Evolutionary conservation across 2,888 invertebrate genomes (phyloP), one percentile per base, ranked within the genome.

Genomic region (Tetragnatha montana): DNA sequence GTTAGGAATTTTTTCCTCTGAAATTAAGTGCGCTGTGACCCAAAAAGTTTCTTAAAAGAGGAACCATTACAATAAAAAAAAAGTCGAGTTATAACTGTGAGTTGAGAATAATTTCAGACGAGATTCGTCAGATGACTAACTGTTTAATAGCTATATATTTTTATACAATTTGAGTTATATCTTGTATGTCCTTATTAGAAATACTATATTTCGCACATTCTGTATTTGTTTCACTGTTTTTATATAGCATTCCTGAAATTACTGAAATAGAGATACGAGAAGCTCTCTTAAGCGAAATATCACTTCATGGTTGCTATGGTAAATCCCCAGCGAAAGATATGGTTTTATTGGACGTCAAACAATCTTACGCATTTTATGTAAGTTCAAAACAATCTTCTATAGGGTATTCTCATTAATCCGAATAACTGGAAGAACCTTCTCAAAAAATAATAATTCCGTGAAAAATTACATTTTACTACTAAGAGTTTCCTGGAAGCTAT

Each of bases 271-370:
- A 94, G 84, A 94, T 94, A 0, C 92, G 94, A 83, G 93, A 93
- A 70, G 94, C 94, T 0, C 92, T 95, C 19, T 91, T 94, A 69
- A 92, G 93, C 17, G 93, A 93, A 92, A 94, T 94, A 17, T 92
- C 93, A 50, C 93, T 94, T 71, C 93, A 94, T 92, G 94, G 94
- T 92, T 95, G 95, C 92, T 95, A 94, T 93, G 94, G 94, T 12
- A 93, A 93, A 81, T 93, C 93, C 7, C 94, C 94, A 7, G 94
- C 94, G 6, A 92, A 93, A 88, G 92, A 94, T 83, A 93, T 95
- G 93, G 92, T 92, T 22, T 93, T 94, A 82, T 93, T 93, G 17
- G 94, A 94, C 80, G 93, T 95, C 35, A 92, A 93, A 73, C 94
- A 94, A 83, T 93, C 94, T 14, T 94, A 93, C 87, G 94, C 94